Conservation (phyloP, 2,888 invertebrate genomes). For the Fragum sueziense region DNA sequence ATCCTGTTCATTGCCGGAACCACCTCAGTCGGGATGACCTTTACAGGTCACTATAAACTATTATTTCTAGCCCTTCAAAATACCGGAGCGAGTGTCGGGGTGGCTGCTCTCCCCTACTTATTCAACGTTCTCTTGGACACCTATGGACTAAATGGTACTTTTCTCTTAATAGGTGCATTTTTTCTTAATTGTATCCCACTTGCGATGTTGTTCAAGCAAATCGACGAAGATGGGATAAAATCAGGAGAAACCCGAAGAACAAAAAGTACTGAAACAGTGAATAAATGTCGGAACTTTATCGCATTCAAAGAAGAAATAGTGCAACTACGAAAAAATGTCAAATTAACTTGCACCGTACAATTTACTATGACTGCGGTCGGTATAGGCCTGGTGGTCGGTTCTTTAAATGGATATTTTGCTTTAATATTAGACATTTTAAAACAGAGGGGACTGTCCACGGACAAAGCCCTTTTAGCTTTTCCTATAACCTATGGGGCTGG, state of each 20-base stretch:
- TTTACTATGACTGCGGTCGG: background rate
- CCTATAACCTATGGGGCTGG: background rate
- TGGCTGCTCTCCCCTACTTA: background rate
- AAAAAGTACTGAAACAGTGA: background rate
- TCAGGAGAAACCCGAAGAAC: background rate
- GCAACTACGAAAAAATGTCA: too few species aligned
- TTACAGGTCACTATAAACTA: background rate
- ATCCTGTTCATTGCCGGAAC: background rate
- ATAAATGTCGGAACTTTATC: background rate
- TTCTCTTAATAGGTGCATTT: background rate
- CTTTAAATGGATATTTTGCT: background rate
- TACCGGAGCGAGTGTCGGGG: background rate
- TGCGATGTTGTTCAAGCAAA: background rate
- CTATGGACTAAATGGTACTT: constrained; percentile 1
- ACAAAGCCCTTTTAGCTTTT: background rate
- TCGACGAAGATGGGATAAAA: background rate
- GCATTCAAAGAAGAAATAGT: background rate
- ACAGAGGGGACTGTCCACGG: background rate
- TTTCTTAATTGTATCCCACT: background rate
- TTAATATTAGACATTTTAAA: background rate
- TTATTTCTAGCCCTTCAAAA: background rate
- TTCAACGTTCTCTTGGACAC: background rate
- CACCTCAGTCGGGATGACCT: background rate
- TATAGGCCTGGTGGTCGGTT: background rate
- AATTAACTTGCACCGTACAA: background rate